Percentiles rank a stretch among this genome's conserved stretches.
These are phyloP conservation scores for Xiphias gladius DNA, from an alignment of 2,113 vertebrate species.

Conservation along the genomic window DNA sequence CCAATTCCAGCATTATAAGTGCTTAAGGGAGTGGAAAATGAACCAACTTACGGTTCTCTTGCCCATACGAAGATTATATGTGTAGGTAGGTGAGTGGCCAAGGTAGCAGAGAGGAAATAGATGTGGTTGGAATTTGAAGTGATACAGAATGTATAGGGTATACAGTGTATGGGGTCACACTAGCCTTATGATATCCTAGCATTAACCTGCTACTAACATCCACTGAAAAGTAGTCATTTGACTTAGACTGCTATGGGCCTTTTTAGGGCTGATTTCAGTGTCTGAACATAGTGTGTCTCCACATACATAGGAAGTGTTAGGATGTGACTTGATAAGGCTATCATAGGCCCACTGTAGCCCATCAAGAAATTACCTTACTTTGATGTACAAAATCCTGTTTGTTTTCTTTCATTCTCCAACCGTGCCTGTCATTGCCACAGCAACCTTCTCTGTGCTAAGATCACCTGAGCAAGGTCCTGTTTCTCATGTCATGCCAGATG, in stretches of 20 bases:
- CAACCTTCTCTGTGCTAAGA: slow-evolving; percentile 1
- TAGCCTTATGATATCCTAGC: not conserved
- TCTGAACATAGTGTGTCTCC: not conserved
- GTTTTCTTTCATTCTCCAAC: not conserved
- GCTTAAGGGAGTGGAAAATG: slow-evolving; percentile 72
- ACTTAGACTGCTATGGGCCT: not conserved
- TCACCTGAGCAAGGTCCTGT: slow-evolving; percentile 38
- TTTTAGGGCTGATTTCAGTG: not conserved
- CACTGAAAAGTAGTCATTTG: not conserved
- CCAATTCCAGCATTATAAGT: slow-evolving; percentile 69
- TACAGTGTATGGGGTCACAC: slow-evolving; percentile 55
- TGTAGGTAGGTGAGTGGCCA: slow-evolving; percentile 48
- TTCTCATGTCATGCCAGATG: slow-evolving; percentile 17
- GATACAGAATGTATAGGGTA: not conserved
- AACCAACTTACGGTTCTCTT: slow-evolving; percentile 67
- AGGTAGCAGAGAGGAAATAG: slow-evolving; percentile 42
- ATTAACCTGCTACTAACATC: not conserved
- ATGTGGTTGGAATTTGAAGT: slow-evolving; percentile 64
- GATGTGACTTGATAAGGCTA: not conserved
- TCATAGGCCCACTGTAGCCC: not conserved
- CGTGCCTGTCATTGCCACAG: slow-evolving; percentile 2
- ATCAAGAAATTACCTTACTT: not conserved
- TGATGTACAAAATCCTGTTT: not conserved
- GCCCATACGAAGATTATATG: slow-evolving; percentile 40
- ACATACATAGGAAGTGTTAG: not conserved